Evolutionary conservation across 2,888 invertebrate genomes (phyloP), one percentile per base, ranked within the genome.

Genomic region (Dyspetes luteomarginatus): DNA sequence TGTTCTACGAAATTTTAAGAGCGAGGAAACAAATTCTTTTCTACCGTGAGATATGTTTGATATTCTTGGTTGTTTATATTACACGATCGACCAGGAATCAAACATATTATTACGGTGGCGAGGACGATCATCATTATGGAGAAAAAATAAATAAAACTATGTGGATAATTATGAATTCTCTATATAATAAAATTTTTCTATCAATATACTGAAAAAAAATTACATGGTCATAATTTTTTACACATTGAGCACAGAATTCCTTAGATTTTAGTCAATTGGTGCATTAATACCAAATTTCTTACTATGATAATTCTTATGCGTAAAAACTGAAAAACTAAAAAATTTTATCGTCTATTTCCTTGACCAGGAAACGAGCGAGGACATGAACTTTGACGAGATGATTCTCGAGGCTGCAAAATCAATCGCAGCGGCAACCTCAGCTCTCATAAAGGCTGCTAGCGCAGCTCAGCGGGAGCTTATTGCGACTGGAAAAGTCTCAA

Each of bases 31-130:
- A 68, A 50, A 60, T 78, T 41, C 73, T 85, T 83, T 43, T 71
- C 94, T 93, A 93, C 96, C 94, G 95, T 96, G 93, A 98, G 99
- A 99, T 99, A 99, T 99, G 99, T 99, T 99, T 99, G 99, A 98
- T 99, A 99, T 99, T 99, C 99, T 99, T 99, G 99, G 99, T 99
- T 98, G 98, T 97, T 94, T 93, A 93, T 93, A 93, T 87, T 48
- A 36, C 90, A 91, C 82, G 93, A 94, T 96, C 98, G 97, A 98
- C 98, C 98, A 96, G 97, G 97, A 98, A 97, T 98, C 98, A 98
- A 97, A 98, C 99, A 98, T 99, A 98, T 99, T 97, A 96, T 96
- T 96, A 97, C 94, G 94, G 97, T 94, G 94, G 93, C 87, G 87
- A 85, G 88, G 65, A 36, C 58, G 64, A 69, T 78, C 87, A 83